Evolutionary conservation across 2,113 vertebrate species (phyloP), one percentile per base, ranked within the genome.

Genomic region (Strigops habroptila): DNA sequence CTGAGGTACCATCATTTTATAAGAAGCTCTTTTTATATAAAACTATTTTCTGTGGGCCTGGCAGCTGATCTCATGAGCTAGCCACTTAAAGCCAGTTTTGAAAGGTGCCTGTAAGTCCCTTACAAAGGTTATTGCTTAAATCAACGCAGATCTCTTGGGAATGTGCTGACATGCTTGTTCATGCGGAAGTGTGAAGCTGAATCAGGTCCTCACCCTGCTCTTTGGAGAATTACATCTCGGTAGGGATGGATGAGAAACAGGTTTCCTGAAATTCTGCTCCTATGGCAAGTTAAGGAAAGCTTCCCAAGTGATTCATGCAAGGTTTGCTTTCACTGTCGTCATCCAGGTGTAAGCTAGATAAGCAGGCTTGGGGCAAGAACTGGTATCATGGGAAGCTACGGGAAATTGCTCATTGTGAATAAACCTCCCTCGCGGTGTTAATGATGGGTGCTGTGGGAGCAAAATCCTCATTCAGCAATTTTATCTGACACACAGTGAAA

Each of bases 311-410:
- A 87, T 46, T 55, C 8, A 27, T 27, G 39, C 52, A 18, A 60
- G 44, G 57, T 76, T 71, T 85, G 69, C 67, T 87, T 64, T 82
- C 49, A 28, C 67, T 64, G 13, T 5, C 16, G 21, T 51, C 53
- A 62, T 14, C 46, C 30, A 39, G 12, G 30, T 87, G 35, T 48
- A 9, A 59, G 46, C 43, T 3, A 4, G 35, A 23, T 11, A 5
- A 39, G 41, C 2, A 28, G 89, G 49, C 44, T 25, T 67, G 48
- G 39, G 75, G 25, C 68, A 41, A 12, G 51, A 59, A 4, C 23
- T 63, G 71, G 2, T n/a, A 10, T 39, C 23, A 15, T 0, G 0
- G 60, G 46, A 77, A 69, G 24, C 30, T 44, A 18, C 3, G 0
- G 76, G 79, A 70, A 67, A 44, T 51, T 0, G 3, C 49, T 52